Evolutionary conservation across 2,797 vertebrate species (phyloP).

Genomic region (Emydoidea blandingii): DNA sequence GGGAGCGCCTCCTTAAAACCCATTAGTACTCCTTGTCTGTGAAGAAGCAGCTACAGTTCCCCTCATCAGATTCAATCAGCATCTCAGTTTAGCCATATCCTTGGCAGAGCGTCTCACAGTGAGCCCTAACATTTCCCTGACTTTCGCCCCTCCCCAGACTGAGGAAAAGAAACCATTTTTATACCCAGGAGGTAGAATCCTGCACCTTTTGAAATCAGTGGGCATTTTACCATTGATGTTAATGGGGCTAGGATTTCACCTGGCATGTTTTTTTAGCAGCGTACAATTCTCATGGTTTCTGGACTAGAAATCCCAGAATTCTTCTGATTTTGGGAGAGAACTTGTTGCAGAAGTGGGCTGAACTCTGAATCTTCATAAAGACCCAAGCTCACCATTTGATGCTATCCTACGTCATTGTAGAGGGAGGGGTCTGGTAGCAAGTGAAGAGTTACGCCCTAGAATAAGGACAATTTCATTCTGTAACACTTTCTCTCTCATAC

Average conservation of each 20-base stretch:
- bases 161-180: neutral
- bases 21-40: conserved; percentile 30
- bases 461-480: neutral
- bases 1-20: conserved; percentile 43
- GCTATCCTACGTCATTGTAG: neutral
- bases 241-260: neutral
- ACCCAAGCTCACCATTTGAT: neutral
- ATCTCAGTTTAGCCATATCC: neutral
- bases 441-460: neutral
- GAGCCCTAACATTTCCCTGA: conserved; percentile 16
- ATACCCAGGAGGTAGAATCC: neutral
- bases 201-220: neutral
- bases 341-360: neutral
- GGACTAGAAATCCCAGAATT: neutral
- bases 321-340: neutral
- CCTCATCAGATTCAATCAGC: conserved; percentile 18
- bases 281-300: neutral
- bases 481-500: neutral
- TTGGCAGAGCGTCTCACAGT: conserved; percentile 26
- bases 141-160: neutral
- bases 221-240: neutral
- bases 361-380: neutral
- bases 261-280: neutral
- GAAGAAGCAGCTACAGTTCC: neutral
- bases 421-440: neutral